Conservation (phyloP, 2,888 invertebrate species). For the Tridacna crocea region DNA sequence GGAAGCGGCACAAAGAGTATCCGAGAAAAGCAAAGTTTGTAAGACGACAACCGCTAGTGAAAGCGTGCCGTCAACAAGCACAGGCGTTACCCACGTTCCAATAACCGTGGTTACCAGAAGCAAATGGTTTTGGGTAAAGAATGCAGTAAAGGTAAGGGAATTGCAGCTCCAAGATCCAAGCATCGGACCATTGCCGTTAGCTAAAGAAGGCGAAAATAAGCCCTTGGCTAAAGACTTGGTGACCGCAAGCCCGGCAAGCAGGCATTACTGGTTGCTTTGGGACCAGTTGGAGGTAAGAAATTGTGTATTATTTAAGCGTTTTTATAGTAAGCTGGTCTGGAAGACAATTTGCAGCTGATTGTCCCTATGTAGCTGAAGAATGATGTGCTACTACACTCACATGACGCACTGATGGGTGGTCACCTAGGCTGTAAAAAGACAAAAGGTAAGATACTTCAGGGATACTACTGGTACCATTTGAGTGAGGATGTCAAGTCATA, state of each 20-base stretch:
- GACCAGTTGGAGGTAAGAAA: constrained; percentile 22
- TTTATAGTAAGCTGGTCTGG: neutral
- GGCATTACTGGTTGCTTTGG: constrained; percentile 34
- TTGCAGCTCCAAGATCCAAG: constrained; percentile 12
- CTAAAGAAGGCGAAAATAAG: constrained; percentile 5
- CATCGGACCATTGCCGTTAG: constrained; percentile 13
- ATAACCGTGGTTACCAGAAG: constrained; percentile 1
- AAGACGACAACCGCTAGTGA: neutral
- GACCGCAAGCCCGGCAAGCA: constrained; percentile 10
- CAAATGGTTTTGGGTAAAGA: neutral
- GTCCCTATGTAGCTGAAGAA: neutral
- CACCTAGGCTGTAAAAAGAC: neutral
- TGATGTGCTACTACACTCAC: neutral
- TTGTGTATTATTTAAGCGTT: constrained; percentile 13
- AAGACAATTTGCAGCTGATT: constrained; percentile 7
- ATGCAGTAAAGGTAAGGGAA: neutral
- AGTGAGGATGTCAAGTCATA: neutral
- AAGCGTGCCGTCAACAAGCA: neutral
- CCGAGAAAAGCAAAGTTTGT: neutral
- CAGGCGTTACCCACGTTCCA: neutral
- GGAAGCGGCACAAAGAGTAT: neutral
- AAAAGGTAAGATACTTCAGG: constrained; percentile 4
- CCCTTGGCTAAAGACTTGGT: neutral
- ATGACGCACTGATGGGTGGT: neutral
- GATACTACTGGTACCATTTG: neutral